A percentile compares a stretch with the other conserved stretches of the same genome.
Conservation (phyloP, 1,140 invertebrate species). For the Rhagoletis zephyria region DNA sequence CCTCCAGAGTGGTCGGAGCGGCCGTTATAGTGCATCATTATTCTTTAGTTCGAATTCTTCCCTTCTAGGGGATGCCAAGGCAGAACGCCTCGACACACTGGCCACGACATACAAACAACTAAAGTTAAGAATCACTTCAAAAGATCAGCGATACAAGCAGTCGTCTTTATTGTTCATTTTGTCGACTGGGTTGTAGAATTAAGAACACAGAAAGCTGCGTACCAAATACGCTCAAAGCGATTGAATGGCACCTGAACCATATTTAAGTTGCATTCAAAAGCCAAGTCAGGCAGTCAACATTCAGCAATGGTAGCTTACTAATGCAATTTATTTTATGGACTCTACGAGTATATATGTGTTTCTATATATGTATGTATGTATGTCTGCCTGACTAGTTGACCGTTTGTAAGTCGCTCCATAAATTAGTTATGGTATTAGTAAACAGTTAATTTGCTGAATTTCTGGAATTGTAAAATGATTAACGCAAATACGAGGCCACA, state of each 20-base stretch:
- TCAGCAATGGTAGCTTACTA: neutral
- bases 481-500: slow-evolving; percentile 34
- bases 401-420: slow-evolving; percentile 29
- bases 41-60: too few species aligned
- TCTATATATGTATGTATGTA: neutral
- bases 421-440: slow-evolving; percentile 57
- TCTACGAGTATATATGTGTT: neutral
- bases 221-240: slow-evolving; percentile 37
- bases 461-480: slow-evolving; percentile 55
- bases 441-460: slow-evolving; percentile 58
- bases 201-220: slow-evolving; percentile 12
- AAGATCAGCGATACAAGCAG: too few species aligned
- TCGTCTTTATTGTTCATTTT: too few species aligned
- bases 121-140: too few species aligned
- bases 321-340: neutral
- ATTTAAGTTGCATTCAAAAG: neutral
- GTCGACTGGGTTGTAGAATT: neutral
- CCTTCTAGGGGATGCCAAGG: too few species aligned
- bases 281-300: neutral
- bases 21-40: too few species aligned
- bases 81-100: too few species aligned
- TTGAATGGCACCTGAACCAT: slow-evolving; percentile 41
- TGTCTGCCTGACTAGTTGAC: slow-evolving; percentile 1
- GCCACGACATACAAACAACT: too few species aligned
- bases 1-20: too few species aligned